These are phyloP conservation scores for Hiodon tergisus DNA, from an alignment of 2,113 vertebrate genomes.

Conservation along the genomic window DNA sequence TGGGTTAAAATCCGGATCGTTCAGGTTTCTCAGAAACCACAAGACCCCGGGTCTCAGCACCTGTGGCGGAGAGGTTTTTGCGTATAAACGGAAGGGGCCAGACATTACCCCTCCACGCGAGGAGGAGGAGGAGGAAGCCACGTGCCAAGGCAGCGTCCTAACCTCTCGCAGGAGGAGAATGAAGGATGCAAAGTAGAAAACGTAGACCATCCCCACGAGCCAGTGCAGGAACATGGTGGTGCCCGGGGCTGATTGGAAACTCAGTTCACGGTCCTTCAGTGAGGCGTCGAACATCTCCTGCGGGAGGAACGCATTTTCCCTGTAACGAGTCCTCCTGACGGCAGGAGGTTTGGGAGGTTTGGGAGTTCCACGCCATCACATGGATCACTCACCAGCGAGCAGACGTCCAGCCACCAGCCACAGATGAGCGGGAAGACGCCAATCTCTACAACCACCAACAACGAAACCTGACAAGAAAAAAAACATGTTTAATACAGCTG, in stretches of 20 bases:
- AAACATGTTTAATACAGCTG: background rate
- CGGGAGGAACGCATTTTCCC: background rate
- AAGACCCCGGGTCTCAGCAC: slow-evolving; percentile 90
- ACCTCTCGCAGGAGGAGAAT: slow-evolving; percentile 95
- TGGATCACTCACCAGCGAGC: slow-evolving; percentile 77
- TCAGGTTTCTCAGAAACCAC: slow-evolving; percentile 96
- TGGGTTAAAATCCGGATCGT: slow-evolving; percentile 95
- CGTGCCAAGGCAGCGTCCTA: background rate
- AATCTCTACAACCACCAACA: slow-evolving; percentile 93
- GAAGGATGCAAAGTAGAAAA: slow-evolving; percentile 97
- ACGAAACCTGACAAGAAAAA: slow-evolving; percentile 72
- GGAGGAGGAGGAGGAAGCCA: background rate
- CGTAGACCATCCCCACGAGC: slow-evolving; percentile 96
- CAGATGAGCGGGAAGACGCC: slow-evolving; percentile 95
- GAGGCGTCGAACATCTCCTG: slow-evolving; percentile 98
- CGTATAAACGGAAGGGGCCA: too few species aligned
- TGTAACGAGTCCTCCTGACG: background rate
- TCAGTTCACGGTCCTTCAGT: slow-evolving; percentile 84
- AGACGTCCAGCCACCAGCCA: slow-evolving; percentile 97
- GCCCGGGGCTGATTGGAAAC: slow-evolving; percentile 88
- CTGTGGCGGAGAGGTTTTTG: slow-evolving; percentile 47
- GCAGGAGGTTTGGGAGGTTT: background rate
- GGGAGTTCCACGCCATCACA: background rate
- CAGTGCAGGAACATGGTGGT: slow-evolving; percentile 97
- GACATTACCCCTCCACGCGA: background rate